Base-by-base conservation (phyloP, 2,113 vertebrate genomes). In the Physeter macrocephalus region DNA sequence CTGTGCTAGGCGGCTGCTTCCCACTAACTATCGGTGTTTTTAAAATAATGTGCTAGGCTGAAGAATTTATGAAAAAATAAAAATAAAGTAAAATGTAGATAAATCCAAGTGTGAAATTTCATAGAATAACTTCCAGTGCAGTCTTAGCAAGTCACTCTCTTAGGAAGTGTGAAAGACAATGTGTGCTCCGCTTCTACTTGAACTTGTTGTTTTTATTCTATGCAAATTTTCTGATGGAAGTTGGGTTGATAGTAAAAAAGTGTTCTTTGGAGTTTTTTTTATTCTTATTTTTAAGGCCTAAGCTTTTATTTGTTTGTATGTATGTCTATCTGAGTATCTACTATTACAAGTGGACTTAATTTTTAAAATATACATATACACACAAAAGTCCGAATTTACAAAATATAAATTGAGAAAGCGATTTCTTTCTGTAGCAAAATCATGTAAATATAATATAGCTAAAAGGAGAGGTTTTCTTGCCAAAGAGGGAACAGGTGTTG, bases 31-130 rank as follows among this genome's bases (percentile, higher is more conserved):
- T 52, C 5, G 5, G 52, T 87, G 36, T 78, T 94, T 97, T 86
- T n/a, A 83, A 93, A 77, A 71, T 92, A 87, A 62, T 77, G 69
- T 46, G 41, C 25, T 46, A 57, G 59, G 71, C 54, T 81, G 41
- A 94, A 88, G 62, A 88, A 89, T 64, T 95, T 67, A 91, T 95
- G 27, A 75, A 95, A 85, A 81, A 84, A 71, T 69, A 89, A 94
- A 81, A 34, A 62, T 31, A 18, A 75, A 49, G 25, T 34, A 34
- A 17, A 78, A 78, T 39, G 15, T 59, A 74, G 54, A 61, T 88
- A 83, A 92, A 82, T 92, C 54, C 31, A 88, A 97, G n/a, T 49
- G 46, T 52, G 27, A 87, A 89, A 96, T 93, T 97, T 94, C 43
- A 88, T 49, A 93, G 84, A 96, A 54, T 81, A 92, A 94, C 93